These are phyloP conservation scores for Xanthostigma xanthostigma DNA, from an alignment of 2,888 invertebrate species.

Conservation along the genomic window DNA sequence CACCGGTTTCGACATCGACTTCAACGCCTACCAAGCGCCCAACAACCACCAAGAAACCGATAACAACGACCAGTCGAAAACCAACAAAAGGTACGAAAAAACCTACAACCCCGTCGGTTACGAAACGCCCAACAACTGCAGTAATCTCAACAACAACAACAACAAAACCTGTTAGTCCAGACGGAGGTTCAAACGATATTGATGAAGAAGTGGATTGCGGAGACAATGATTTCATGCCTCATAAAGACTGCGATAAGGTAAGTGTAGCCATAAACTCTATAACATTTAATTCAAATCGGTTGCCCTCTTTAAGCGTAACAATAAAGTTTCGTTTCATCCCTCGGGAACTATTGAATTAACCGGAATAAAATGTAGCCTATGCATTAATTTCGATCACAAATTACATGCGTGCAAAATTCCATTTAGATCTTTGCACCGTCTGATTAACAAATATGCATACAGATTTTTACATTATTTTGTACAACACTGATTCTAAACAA, in stretches of 20 bases:
- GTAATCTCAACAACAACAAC: conserved; percentile 12
- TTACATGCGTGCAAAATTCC: too few species aligned
- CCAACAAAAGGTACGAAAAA: conserved; percentile 10
- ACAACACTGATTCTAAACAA: too few species aligned
- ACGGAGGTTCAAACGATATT: conserved; percentile 6
- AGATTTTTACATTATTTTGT: too few species aligned
- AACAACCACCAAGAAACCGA: conserved; percentile 12
- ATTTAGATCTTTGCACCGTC: too few species aligned
- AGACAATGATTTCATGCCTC: conserved; percentile 38
- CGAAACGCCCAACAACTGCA: conserved; percentile 10
- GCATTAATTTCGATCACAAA: too few species aligned
- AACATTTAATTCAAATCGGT: too few species aligned
- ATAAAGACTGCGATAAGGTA: conserved; percentile 42
- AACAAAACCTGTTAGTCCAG: conserved; percentile 1
- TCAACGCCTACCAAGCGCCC: conserved; percentile 19
- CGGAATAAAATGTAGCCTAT: too few species aligned
- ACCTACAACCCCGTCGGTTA: conserved; percentile 9
- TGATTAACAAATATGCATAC: too few species aligned
- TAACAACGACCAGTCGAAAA: conserved; percentile 11
- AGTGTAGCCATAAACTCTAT: too few species aligned
- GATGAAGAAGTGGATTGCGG: conserved; percentile 30
- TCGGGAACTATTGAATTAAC: too few species aligned
- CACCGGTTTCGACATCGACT: conserved; percentile 17
- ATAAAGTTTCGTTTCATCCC: too few species aligned
- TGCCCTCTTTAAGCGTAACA: too few species aligned